Base-by-base conservation (phyloP, 2,797 vertebrate species). In the Heteromormyrus szaboi region DNA sequence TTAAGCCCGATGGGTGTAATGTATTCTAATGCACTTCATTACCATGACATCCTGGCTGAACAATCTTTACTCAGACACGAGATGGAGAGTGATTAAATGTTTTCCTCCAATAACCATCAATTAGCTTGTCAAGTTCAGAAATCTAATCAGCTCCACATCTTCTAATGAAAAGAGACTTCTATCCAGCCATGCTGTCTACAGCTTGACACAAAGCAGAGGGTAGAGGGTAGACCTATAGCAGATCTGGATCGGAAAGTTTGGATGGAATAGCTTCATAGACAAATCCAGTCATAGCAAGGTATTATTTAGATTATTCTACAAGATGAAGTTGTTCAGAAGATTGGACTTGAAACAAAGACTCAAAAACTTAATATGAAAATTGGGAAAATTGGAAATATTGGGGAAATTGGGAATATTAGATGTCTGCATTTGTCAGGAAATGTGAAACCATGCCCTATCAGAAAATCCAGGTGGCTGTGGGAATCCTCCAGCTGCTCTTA, bases 121-220 rank as follows among this genome's bases (percentile, higher is more conserved):
- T 96, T 96, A 96, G 94, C 94, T 95, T 95, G 94, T 96, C 95
- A 95, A 95, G 95, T 94, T 96, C 94, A 94, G 94, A 94, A 93
- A 95, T 95, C 94, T 94, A 96, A 96, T 95, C 94, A 95, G 93
- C 89, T 90, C 92, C 90, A 93, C 91, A 93, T 93, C 93, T 91
- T 91, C 88, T 93, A 92, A 92, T 91, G 92, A 92, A 92, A 92
- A 90, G 90, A 91, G 91, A 92, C 90, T 84, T 81, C 79, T 89
- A 76, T 51, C 51, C 83, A 88, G 56, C 79, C 54, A 72, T 86
- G 86, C 68, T 88, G 56, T 46, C 56, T 50, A 59, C 12, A 48
- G 6, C 41, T 86, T 48, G 48, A 48, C 56, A 51, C 25, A 37
- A 50, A 50, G 6, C n/a, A 11, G 19, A 25, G 79, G 41, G 56